Evolutionary conservation across 2,113 vertebrate genomes (phyloP), one percentile per base, ranked within the genome.

Genomic region (Cinclus mexicanus): DNA sequence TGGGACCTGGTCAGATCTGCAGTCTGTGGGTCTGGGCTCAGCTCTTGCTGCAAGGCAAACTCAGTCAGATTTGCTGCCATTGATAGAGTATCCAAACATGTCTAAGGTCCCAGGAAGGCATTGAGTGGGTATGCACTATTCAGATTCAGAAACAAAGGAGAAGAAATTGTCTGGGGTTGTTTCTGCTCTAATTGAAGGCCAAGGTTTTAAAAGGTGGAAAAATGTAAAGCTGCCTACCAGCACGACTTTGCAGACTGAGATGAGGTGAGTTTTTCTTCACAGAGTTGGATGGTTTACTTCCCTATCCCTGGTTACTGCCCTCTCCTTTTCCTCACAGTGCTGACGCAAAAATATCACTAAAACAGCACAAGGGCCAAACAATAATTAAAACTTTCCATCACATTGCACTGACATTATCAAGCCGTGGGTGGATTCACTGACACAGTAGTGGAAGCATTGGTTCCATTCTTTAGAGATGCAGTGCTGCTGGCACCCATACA

Each of bases 401-500:
- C 64, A 41, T 53, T 81, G 70, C 60, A 28, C 35, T 96, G 90
- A 95, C 92, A 83, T 83, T 97, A 92, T 75, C 93, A 95, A 88
- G 65, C 57, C 0, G 46, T 95, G 95, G 93, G 92, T 81, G 95
- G 95, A 95, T 92, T 95, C 90, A 78, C 76, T 93, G 80, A 94
- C 92, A 96, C 72, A 87, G 90, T 90, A 96, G 95, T 87, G 61
- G 92, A 94, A 94, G 71, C 86, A 50, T 41, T 71, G 92, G 88
- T 94, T 97, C 94, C 95, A 90, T 94, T 95, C 95, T 93, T 96
- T 82, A 89, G 94, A 84, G 83, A 92, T 78, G 85, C 80, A 84
- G 77, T 55, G 86, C 92, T 94, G 80, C 72, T 96, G 96, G 90
- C 93, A 39, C 9, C 12, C 76, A 7, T 33, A 81, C 96, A 96